Base-by-base conservation (phyloP, 2,888 invertebrate species). In the Caenorhabditis uteleia region DNA sequence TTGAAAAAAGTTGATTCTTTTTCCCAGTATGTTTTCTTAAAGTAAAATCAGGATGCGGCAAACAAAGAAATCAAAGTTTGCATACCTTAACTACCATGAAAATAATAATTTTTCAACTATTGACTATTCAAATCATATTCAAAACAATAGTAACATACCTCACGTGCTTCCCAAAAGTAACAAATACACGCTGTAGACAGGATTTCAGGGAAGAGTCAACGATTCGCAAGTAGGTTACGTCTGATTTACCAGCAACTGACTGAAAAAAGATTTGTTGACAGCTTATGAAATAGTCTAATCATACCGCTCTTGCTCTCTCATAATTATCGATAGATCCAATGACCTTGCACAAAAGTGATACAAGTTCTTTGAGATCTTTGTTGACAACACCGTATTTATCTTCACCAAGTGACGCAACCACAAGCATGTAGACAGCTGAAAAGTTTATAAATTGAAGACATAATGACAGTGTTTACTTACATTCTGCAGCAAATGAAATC, bases 371-470 rank as follows among this genome's bases (percentile, higher is more conserved):
- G 18, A 75, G 39, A 48, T 72, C 72, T 26, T 62, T 67, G 45
- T 74, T 74, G 25, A 75, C 74, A 18, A 77, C 70, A 46, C 77
- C 77, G 33, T 53, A 77, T 16, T 62, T 50, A 54, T 77, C 77
- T 33, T 75, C 74, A 16, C 49, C 40, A 46, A 69, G 40, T 12
- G 77, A 75, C 26, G 49, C 51, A 16, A 74, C 66, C 1, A 72
- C 58, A 8, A 77, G 60, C 65, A 64, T 68, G 29, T 55, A 62
- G 2, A 75, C 20, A n/a, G 70, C 72, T 69, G 36, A 33, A 68
- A 31, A 2, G 21, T 16, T n/a, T 39, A 21, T 5, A 26, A 18
- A 21, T 21, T 39, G 7, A 20, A 39, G 23, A 5, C 26, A 26
- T 27, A 26, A 6, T 40, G 40, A 20, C 18, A 40, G n/a, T n/a